Evolutionary conservation across 2,113 vertebrate genomes (phyloP).

Genomic region (Vicugna pacos): DNA sequence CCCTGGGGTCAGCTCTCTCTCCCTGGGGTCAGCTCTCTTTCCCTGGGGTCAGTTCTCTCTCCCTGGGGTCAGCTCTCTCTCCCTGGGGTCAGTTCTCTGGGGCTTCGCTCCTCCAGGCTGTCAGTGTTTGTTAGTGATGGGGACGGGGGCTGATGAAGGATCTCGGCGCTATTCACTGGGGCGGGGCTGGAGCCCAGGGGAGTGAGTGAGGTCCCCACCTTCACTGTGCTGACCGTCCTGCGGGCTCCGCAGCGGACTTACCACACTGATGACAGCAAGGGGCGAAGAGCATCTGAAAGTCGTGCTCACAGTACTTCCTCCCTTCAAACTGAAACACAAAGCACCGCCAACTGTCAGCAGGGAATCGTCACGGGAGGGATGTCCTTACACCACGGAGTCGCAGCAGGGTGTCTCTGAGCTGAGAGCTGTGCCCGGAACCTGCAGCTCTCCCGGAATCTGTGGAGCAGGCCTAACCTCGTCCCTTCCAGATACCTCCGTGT

Average conservation of each 20-base stretch:
- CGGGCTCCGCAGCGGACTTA: slow-evolving; percentile 86
- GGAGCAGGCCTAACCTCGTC: neutral
- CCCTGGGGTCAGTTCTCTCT: no score
- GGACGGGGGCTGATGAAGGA: neutral
- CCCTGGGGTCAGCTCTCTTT: no score
- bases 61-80: no score
- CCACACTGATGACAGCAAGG: slow-evolving; percentile 99
- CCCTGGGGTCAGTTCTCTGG: no score
- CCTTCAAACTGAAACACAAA: slow-evolving; percentile 95
- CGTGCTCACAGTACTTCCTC: slow-evolving; percentile 98
- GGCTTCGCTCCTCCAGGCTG: no score
- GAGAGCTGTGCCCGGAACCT: neutral
- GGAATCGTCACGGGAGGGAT: neutral
- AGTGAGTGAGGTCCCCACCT: no score
- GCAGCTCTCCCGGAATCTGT: neutral
- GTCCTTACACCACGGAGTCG: neutral
- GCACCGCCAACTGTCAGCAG: neutral
- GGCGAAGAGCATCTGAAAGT: slow-evolving; percentile 99
- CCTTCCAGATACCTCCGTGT: neutral
- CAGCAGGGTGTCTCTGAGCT: neutral
- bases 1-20: no score
- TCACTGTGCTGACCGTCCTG: no score
- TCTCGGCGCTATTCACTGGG: neutral
- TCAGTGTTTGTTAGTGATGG: neutral
- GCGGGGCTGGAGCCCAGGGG: no score